Base-by-base conservation (phyloP, 2,888 invertebrate genomes). In the Syritta pipiens region DNA sequence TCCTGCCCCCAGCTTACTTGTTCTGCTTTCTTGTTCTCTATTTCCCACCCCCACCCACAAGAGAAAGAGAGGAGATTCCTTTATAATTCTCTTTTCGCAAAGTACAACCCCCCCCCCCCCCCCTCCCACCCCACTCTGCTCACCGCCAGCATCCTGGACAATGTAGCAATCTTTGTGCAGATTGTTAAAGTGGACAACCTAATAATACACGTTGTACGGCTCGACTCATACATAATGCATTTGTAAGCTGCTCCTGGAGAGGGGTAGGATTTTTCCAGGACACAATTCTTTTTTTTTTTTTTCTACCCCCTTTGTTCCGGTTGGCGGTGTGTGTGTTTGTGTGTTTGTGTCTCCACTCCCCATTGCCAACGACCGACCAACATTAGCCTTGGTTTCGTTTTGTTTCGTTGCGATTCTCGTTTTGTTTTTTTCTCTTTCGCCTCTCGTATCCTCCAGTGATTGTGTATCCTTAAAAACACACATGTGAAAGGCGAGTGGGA, bases 121-220 rank as follows among this genome's bases (percentile, higher is more conserved):
- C 28, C 49, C 32, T 1, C 42, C 22, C 10, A 32, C 14, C 44
- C 48, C 26, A 14, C 49, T 24, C 12, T 20, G 6, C 4, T 20
- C 10, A 42, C 35, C 51, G 51, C 53, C 49, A 49, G 63, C 24
- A 76, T 63, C 57, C 74, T 57, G 72, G 68, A 74, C 72, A 79
- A 67, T 74, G 74, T 79, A 74, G 67, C 72, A 62, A 79, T 74
- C 67, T 67, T 79, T 67, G 79, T 81, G 63, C 74, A 69, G 81
- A 81, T 81, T 81, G 81, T 81, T 81, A 81, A 81, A 81, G 81
- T 81, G 81, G 81, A 81, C 81, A 81, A 81, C 81, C 81, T 81
- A 81, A 81, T 81, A 81, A 81, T 75, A 81, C 75, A 81, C 75
- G 81, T 75, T 75, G 75, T 75, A 81, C 57, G 68, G 63, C 81